Conservation (phyloP, 1,140 invertebrate genomes). For the Ceratosolen solmsi region DNA sequence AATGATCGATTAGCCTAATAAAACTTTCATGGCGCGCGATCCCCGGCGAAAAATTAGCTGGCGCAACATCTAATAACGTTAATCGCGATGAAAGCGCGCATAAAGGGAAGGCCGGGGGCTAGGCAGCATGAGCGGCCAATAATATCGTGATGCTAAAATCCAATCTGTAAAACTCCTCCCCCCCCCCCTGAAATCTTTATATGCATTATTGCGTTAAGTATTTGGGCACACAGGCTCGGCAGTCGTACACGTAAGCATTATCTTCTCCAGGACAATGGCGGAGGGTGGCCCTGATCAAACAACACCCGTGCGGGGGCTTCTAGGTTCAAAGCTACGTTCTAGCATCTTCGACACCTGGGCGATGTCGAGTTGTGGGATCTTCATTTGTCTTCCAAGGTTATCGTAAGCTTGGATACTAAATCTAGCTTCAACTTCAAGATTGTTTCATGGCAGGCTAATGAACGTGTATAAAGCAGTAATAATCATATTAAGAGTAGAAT, state of each 20-base stretch:
- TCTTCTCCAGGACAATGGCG: not conserved
- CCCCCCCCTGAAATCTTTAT: constrained; percentile 69
- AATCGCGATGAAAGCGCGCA: constrained; percentile 25
- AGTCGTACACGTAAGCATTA: constrained; percentile 4
- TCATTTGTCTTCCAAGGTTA: not conserved
- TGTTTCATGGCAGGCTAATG: not conserved
- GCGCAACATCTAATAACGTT: constrained; percentile 22
- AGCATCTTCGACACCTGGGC: not conserved
- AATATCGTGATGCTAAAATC: constrained; percentile 2
- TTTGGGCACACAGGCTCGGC: constrained; percentile 64
- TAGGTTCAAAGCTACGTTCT: not conserved
- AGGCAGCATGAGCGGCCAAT: not conserved
- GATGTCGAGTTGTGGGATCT: not conserved
- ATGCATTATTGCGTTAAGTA: constrained; percentile 70
- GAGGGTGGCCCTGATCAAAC: constrained; percentile 10
- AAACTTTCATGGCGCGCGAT: constrained; percentile 19
- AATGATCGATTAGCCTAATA: constrained; percentile 34
- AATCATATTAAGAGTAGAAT: no score
- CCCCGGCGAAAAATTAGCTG: constrained; percentile 3
- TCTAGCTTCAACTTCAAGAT: not conserved
- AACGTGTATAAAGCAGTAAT: no score
- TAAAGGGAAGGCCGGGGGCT: not conserved
- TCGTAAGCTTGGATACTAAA: no score
- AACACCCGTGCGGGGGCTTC: not conserved
- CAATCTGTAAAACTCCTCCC: not conserved